Evolutionary conservation across 2,113 vertebrate genomes (phyloP).

Genomic region (Dromiciops gliroides): DNA sequence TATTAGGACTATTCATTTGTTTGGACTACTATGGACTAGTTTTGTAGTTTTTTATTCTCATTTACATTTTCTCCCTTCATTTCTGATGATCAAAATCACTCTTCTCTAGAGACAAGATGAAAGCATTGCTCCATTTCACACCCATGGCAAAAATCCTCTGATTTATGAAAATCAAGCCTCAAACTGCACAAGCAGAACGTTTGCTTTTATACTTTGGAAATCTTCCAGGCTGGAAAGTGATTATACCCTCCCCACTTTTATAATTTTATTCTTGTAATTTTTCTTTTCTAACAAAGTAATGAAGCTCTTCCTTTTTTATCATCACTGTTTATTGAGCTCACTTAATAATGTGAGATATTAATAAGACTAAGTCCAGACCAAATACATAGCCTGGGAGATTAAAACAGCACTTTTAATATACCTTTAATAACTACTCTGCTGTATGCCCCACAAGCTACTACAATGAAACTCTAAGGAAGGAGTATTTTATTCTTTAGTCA

Average conservation of each 20-base stretch:
- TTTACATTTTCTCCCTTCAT: slow-evolving; percentile 7
- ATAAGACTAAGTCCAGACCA: background rate
- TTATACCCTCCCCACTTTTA: background rate
- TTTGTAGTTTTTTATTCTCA: background rate
- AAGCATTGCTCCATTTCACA: slow-evolving; percentile 17
- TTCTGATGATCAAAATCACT: slow-evolving; percentile 57
- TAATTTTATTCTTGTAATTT: slow-evolving; percentile 31
- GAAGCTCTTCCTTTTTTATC: background rate
- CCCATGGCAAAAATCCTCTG: background rate
- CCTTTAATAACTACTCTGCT: background rate
- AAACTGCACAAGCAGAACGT: background rate
- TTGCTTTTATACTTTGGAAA: background rate
- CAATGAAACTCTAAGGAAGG: background rate
- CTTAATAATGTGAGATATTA: slow-evolving; percentile 31
- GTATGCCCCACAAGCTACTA: background rate
- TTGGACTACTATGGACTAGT: slow-evolving; percentile 7
- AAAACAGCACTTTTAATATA: slow-evolving; percentile 40
- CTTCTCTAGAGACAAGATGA: background rate
- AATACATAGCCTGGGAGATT: background rate
- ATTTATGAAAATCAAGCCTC: slow-evolving; percentile 19
- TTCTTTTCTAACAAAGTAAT: slow-evolving; percentile 36
- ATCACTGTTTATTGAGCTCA: slow-evolving; percentile 23
- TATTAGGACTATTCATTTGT: background rate
- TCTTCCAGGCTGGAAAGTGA: background rate
- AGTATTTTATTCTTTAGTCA: background rate